Conservation (phyloP, 2,797 vertebrate genomes). For the Amblyopsis hoosieri region DNA sequence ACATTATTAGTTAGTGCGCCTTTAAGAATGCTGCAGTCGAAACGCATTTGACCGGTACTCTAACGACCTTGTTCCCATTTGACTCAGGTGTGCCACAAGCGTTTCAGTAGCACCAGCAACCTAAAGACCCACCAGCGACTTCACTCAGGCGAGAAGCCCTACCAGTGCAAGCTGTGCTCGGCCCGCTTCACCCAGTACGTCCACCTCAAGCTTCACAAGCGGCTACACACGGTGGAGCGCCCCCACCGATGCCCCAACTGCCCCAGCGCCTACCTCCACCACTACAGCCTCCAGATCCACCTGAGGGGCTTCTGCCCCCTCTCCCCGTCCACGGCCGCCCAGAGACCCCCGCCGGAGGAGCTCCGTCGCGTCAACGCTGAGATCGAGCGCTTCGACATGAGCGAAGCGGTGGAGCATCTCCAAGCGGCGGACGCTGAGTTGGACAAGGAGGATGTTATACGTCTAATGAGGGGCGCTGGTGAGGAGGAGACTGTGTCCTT, state of each 20-base stretch:
- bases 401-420: conserved; percentile 87
- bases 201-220: conserved; percentile 94
- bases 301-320: conserved; percentile 87
- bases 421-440: conserved; percentile 83
- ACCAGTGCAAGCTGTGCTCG: conserved; percentile 91
- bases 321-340: conserved; percentile 49
- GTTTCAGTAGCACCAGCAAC: conserved; percentile 96
- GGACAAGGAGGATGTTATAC: conserved; percentile 80
- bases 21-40: neutral
- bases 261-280: conserved; percentile 89
- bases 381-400: conserved; percentile 92
- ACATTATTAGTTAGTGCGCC: no score
- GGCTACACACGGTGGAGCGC: conserved; percentile 87
- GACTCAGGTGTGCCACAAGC: conserved; percentile 89
- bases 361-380: conserved; percentile 86
- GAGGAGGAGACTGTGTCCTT: conserved; percentile 75
- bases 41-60: neutral
- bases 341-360: conserved; percentile 79
- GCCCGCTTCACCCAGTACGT: conserved; percentile 94
- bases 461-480: conserved; percentile 74
- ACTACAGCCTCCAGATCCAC: conserved; percentile 91
- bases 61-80: conserved; percentile 8
- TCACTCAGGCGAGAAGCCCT: conserved; percentile 93
- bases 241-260: conserved; percentile 88
- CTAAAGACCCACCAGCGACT: conserved; percentile 93